phyloP scores from a whole-genome alignment of 2,888 invertebrate genomes.

The Sarcophaga caerulescens region DNA sequence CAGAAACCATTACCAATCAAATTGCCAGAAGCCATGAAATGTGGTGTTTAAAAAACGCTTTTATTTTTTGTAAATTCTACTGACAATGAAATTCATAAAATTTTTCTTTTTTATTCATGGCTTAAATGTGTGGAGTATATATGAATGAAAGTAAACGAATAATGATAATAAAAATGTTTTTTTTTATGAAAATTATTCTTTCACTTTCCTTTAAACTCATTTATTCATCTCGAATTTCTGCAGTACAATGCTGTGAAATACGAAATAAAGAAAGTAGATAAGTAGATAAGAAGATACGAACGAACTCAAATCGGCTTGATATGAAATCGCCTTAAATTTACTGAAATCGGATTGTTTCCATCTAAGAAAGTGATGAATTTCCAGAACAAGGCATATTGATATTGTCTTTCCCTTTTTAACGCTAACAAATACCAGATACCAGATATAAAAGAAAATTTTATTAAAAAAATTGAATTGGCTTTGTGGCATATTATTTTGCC shows the following conservation, averaged over 20 bases:
- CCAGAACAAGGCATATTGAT: neutral
- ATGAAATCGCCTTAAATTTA: slow-evolving; percentile 56
- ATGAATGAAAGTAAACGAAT: slow-evolving; percentile 19
- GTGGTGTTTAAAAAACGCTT: too few relatives aligned
- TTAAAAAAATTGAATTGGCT: too few relatives aligned
- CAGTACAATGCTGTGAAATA: slow-evolving; percentile 11
- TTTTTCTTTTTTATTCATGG: too few relatives aligned
- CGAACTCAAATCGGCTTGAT: slow-evolving; percentile 44
- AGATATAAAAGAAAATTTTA: neutral
- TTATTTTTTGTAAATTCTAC: too few relatives aligned
- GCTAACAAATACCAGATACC: neutral
- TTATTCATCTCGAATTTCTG: slow-evolving; percentile 8
- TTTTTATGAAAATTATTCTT: neutral
- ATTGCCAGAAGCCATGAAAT: too few relatives aligned
- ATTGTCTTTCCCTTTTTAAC: too few relatives aligned
- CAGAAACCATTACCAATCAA: too few relatives aligned
- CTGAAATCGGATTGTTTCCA: slow-evolving; percentile 36
- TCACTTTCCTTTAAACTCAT: neutral
- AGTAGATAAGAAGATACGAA: slow-evolving; percentile 21
- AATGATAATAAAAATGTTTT: neutral
- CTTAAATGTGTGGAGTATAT: too few relatives aligned
- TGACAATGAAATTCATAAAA: too few relatives aligned
- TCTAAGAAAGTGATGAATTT: neutral
- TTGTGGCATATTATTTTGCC: neutral
- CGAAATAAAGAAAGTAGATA: slow-evolving; percentile 32